Percentiles rank a stretch among this genome's conserved stretches.
phyloP scores from a whole-genome alignment of 2,797 vertebrate species.

The Myripristis jacobus region DNA sequence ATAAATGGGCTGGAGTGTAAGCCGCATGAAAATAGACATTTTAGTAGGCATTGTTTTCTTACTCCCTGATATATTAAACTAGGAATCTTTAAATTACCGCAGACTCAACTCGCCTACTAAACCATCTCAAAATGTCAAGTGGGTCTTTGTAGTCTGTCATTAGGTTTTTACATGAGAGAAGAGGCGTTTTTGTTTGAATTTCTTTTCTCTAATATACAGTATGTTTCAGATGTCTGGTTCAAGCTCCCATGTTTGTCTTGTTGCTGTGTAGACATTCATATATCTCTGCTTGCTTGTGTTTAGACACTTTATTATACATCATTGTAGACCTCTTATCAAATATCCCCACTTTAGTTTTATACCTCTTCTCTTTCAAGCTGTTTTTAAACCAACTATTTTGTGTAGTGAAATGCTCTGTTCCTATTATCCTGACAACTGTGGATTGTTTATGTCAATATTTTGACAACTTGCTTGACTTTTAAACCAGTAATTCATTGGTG shows the following conservation, averaged over 20 bases:
- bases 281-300: conserved; percentile 88
- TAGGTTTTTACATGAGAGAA: conserved; percentile 84
- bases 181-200: conserved; percentile 73
- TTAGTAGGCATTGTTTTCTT: conserved; percentile 77
- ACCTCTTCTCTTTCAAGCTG: conserved; percentile 86
- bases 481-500: conserved; percentile 53
- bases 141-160: conserved; percentile 58
- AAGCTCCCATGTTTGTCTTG: conserved; percentile 75
- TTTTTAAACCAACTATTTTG: conserved; percentile 81
- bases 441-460: conserved; percentile 76
- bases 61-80: conserved; percentile 81
- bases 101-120: conserved; percentile 83
- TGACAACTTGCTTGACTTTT: conserved; percentile 55
- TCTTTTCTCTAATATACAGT: conserved; percentile 65
- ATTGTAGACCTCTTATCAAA: conserved; percentile 76
- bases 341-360: conserved; percentile 77
- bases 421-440: conserved; percentile 79
- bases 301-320: conserved; percentile 94
- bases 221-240: conserved; percentile 67
- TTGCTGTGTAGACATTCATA: conserved; percentile 84
- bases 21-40: conserved; percentile 81
- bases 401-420: conserved; percentile 80
- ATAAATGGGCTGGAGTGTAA: conserved; percentile 70
- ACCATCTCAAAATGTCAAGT: conserved; percentile 79
- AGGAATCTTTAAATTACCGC: conserved; percentile 85